Evolutionary conservation across 1,140 invertebrate species (phyloP), one percentile per base, ranked within the genome.

Genomic region (Diachasma alloeum): DNA sequence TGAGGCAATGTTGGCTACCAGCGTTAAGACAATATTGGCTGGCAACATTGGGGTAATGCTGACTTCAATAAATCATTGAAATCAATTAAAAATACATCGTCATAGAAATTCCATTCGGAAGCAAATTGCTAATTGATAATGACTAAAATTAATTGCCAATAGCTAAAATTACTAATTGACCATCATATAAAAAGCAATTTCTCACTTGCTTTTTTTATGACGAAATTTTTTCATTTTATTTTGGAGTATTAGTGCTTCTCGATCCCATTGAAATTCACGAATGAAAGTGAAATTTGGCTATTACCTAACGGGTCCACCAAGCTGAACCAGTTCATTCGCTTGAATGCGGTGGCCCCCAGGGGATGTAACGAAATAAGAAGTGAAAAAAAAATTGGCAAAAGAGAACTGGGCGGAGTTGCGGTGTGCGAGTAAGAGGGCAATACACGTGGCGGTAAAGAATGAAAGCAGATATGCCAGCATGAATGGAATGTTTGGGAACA

Each of bases 211-310:
- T 31, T 31, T 3, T 31, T 31, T 3, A 31, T 31, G 31, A 31
- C 31, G 6, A 31, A 2, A 70, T n/a, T 19, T 19, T 22, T 70
- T 42, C n/a, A 44, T 0, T 46, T 17, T 3, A 42, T 42, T 39
- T 70, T 13, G 17, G 4, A 2, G 42, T 70, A 24, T 69, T 37
- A 19, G 19, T 48, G 15, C 1, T 72, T 26, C 6, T 26, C 15
- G 5, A 10, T 37, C 46, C 42, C 26, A 24, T 46, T 72, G 24
- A 48, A 48, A 72, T 53, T 48, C 42, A n/a, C 19, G 15, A 48
- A 72, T 31, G 44, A 72, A 72, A 72, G 70, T 72, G 44, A 72
- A 72, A 72, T 72, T 72, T 72, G 70, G 70, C 70, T 72, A 72
- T 72, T 72, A 72, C 70, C 70, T 72, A 72, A 72, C 70, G 26